Percentiles rank a stretch among this genome's conserved stretches.
These are phyloP conservation scores for Aphodius sticticus DNA, from an alignment of 2,888 invertebrate genomes.

Conservation along the genomic window DNA sequence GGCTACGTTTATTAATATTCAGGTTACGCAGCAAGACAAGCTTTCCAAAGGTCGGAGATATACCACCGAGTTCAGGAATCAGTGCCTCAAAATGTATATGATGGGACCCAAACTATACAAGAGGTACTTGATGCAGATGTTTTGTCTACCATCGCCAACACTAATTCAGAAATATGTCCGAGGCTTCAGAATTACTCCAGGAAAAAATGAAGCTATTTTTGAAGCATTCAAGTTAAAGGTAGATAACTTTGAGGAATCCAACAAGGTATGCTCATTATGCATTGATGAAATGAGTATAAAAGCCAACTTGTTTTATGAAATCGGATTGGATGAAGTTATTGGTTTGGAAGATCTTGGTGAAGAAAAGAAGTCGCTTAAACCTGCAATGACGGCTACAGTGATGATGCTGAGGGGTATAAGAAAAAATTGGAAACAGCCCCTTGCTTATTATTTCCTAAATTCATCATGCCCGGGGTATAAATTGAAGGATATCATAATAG, in stretches of 20 bases:
- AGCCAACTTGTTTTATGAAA: slow-evolving; percentile 14
- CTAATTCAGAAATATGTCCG: not conserved
- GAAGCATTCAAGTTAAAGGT: slow-evolving; percentile 15
- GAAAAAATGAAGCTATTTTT: slow-evolving; percentile 16
- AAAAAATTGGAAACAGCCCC: slow-evolving; percentile 12
- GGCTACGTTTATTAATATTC: slow-evolving; percentile 14
- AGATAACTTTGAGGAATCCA: not conserved
- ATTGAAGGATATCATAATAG: slow-evolving; percentile 6
- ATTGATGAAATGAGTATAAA: slow-evolving; percentile 18
- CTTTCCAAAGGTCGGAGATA: not conserved
- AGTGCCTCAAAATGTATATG: slow-evolving; percentile 6
- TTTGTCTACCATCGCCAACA: slow-evolving; percentile 14
- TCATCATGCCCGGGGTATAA: not conserved
- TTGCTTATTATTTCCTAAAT: slow-evolving; percentile 16
- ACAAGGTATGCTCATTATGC: slow-evolving; percentile 14
- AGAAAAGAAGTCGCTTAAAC: slow-evolving; percentile 5
- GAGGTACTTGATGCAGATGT: not conserved
- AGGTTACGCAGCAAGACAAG: slow-evolving; percentile 6
- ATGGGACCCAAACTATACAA: slow-evolving; percentile 9
- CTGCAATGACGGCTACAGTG: slow-evolving; percentile 1
- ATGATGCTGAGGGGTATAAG: slow-evolving; percentile 8
- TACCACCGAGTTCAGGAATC: not conserved
- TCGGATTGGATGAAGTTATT: slow-evolving; percentile 13
- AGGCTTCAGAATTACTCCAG: not conserved
- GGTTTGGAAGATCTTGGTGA: slow-evolving; percentile 13